Evolutionary conservation across 2,113 vertebrate genomes (phyloP).

Genomic region (Calyptommatus sinebrachiatus): DNA sequence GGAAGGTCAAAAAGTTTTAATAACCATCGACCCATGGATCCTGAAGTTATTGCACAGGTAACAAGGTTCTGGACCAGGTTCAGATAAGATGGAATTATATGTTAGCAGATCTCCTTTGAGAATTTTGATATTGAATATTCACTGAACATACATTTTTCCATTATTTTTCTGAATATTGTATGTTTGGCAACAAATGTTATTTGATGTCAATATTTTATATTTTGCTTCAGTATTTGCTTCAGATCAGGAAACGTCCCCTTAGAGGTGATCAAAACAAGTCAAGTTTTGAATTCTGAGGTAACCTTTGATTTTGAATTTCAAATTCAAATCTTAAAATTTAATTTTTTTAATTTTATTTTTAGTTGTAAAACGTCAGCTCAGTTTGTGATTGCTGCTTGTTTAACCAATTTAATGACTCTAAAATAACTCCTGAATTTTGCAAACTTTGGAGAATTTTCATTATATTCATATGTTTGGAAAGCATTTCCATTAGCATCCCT

Average conservation of each 20-base stretch:
- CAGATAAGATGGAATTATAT: background rate
- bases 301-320: constrained; percentile 30
- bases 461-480: background rate
- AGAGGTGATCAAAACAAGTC: constrained; percentile 36
- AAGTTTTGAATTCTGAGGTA: constrained; percentile 36
- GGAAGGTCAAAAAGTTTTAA: constrained; percentile 98
- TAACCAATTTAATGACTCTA: constrained; percentile 1
- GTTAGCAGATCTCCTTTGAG: background rate
- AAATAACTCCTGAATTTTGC: background rate
- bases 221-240: constrained; percentile 36
- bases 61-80: constrained; percentile 29
- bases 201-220: constrained; percentile 27
- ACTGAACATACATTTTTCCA: constrained; percentile 2
- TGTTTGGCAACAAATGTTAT: constrained; percentile 17
- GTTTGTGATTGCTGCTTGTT: constrained; percentile 26
- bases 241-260: constrained; percentile 32
- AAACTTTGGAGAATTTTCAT: background rate
- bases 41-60: constrained; percentile 91
- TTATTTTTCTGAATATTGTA: constrained; percentile 12
- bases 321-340: constrained; percentile 6
- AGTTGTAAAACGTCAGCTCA: constrained; percentile 20
- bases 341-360: constrained; percentile 5
- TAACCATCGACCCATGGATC: constrained; percentile 93
- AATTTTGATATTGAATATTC: constrained; percentile 14
- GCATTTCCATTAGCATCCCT: background rate